Evolutionary conservation across 92 coral and sea anemone species (phyloP).

Genomic region (Porites evermanni): DNA sequence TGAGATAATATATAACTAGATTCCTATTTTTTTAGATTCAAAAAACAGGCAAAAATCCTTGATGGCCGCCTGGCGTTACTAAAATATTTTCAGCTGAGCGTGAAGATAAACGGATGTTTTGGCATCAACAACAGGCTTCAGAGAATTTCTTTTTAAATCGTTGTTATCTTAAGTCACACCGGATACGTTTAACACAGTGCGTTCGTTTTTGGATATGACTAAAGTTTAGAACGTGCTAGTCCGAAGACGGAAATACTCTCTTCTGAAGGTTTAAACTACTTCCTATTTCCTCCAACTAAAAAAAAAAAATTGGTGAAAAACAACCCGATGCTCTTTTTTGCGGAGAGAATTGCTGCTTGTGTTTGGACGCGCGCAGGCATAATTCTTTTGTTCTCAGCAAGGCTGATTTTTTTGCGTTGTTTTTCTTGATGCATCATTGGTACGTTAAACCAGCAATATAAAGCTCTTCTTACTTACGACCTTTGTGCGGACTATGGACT

Average conservation of each 20-base stretch:
- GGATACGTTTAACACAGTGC: neutral
- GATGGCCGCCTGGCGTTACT: neutral
- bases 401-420: slow-evolving; percentile 15
- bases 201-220: slow-evolving; percentile 1
- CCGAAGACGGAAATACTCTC: neutral
- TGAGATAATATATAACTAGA: neutral
- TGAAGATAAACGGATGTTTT: slow-evolving; percentile 5
- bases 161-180: neutral
- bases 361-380: neutral
- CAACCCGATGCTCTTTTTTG: slow-evolving; percentile 13
- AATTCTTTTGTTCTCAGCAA: slow-evolving; percentile 29
- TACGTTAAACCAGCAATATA: neutral
- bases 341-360: neutral
- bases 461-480: neutral
- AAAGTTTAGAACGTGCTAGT: slow-evolving; percentile 8
- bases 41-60: neutral
- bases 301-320: slow-evolving; percentile 5
- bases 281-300: neutral
- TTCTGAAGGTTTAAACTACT: slow-evolving; percentile 18
- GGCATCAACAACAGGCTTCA: neutral
- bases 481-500: slow-evolving; percentile 29
- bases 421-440: neutral
- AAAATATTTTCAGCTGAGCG: neutral
- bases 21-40: neutral
- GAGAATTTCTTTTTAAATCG: neutral